Percentiles rank a stretch among this genome's conserved stretches.
Evolutionary conservation across 2,888 invertebrate genomes (phyloP).

Genomic region (Drosophila parthenogenetica): DNA sequence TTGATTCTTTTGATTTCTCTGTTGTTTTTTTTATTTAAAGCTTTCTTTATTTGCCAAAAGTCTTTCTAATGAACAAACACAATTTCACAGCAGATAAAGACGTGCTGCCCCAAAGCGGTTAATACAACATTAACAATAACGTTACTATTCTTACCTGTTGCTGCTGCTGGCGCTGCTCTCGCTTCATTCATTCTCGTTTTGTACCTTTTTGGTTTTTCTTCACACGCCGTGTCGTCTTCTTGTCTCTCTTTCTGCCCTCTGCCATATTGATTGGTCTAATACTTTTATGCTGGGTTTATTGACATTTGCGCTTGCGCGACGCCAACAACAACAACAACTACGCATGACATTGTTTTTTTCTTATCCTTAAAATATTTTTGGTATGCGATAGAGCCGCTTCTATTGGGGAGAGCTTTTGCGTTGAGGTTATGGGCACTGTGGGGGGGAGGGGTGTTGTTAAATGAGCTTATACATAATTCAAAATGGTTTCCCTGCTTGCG

Average conservation of each 20-base stretch:
- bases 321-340: constrained; percentile 7
- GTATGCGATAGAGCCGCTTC: constrained; percentile 40
- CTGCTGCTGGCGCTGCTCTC: constrained; percentile 4
- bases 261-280: constrained; percentile 66
- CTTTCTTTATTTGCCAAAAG: constrained; percentile 40
- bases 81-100: constrained; percentile 12
- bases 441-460: background rate
- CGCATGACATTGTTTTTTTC: constrained; percentile 10
- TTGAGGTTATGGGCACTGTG: background rate
- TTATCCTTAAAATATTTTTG: constrained; percentile 57
- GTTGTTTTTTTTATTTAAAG: constrained; percentile 43
- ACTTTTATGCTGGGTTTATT: constrained; percentile 69
- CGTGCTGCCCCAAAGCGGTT: constrained; percentile 50
- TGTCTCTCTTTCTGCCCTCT: constrained; percentile 9
- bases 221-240: constrained; percentile 30
- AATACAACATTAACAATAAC: constrained; percentile 57
- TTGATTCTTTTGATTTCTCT: constrained; percentile 13
- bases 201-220: constrained; percentile 40
- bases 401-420: constrained; percentile 13
- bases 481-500: constrained; percentile 28
- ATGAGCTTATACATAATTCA: constrained; percentile 49
- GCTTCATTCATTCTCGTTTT: constrained; percentile 26
- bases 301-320: constrained; percentile 69
- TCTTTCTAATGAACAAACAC: constrained; percentile 26
- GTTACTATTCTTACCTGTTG: constrained; percentile 58